These are phyloP conservation scores for Indicator indicator DNA, from an alignment of 2,113 vertebrate genomes.

Conservation along the genomic window DNA sequence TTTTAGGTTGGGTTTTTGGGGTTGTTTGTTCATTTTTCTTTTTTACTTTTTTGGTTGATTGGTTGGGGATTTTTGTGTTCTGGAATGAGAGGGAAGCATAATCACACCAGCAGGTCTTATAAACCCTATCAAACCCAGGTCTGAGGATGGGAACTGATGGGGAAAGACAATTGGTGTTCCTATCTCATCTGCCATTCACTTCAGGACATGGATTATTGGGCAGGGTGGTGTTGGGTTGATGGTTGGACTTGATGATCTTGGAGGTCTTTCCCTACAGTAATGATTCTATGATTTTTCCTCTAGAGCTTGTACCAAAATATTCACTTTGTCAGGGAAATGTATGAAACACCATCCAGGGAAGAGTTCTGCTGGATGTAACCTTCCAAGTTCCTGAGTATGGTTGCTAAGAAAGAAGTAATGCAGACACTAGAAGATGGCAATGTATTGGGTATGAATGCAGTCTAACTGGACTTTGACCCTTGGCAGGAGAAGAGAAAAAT, in stretches of 20 bases:
- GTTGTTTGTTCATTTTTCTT: no score
- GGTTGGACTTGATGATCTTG: no score
- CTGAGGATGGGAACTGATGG: fast-evolving
- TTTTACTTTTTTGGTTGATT: no score
- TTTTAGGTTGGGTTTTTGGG: no score
- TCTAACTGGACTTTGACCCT: neutral
- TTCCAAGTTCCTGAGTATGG: neutral
- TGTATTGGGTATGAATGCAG: fast-evolving
- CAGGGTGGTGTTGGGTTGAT: no score
- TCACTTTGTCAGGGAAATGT: neutral
- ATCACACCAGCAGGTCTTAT: no score
- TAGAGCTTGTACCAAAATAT: neutral
- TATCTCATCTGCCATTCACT: neutral
- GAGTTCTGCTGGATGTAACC: neutral
- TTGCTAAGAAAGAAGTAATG: neutral
- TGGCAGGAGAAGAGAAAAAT: neutral
- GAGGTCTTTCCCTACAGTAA: no score
- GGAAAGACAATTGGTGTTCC: neutral
- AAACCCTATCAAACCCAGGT: neutral
- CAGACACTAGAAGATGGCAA: neutral
- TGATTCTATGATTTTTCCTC: neutral
- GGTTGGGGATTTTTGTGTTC: no score
- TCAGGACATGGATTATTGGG: no score
- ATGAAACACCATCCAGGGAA: fast-evolving
- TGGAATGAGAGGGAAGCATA: no score